These are phyloP conservation scores for Campoplex nolae DNA, from an alignment of 2,888 invertebrate species.

Conservation along the genomic window DNA sequence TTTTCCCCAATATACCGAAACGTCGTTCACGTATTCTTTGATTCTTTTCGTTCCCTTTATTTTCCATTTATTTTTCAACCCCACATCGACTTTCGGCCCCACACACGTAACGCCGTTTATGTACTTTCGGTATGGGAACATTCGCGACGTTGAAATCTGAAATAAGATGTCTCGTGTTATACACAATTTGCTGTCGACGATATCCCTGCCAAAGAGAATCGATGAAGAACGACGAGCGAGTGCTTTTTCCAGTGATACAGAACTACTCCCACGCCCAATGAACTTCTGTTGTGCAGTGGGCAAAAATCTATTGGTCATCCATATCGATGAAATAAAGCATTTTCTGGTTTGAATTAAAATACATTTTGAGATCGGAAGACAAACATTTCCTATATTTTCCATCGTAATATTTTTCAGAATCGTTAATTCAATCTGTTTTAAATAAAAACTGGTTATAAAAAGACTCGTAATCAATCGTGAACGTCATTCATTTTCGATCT, in stretches of 20 bases:
- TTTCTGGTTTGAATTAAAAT: background rate
- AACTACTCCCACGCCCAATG: background rate
- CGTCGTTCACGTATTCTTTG: constrained; percentile 71
- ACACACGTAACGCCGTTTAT: background rate
- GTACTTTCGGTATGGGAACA: background rate
- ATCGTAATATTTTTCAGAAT: background rate
- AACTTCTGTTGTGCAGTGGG: too few species aligned
- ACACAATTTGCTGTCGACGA: constrained; percentile 7
- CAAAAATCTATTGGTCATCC: background rate
- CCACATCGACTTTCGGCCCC: background rate
- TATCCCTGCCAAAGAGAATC: constrained; percentile 1
- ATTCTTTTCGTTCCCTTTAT: constrained; percentile 61
- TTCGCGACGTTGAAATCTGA: constrained; percentile 3
- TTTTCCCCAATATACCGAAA: constrained; percentile 75
- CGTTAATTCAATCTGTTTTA: background rate
- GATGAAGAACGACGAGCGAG: background rate
- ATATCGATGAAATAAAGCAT: background rate
- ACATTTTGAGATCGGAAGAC: too few species aligned
- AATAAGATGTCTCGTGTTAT: constrained; percentile 28
- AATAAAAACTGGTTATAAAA: background rate
- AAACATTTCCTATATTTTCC: background rate
- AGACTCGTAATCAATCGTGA: background rate
- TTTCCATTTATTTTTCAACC: constrained; percentile 22
- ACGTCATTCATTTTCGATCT: background rate
- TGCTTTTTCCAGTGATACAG: background rate